Conservation (phyloP, 2,888 invertebrate genomes). For the Emesis russula region DNA sequence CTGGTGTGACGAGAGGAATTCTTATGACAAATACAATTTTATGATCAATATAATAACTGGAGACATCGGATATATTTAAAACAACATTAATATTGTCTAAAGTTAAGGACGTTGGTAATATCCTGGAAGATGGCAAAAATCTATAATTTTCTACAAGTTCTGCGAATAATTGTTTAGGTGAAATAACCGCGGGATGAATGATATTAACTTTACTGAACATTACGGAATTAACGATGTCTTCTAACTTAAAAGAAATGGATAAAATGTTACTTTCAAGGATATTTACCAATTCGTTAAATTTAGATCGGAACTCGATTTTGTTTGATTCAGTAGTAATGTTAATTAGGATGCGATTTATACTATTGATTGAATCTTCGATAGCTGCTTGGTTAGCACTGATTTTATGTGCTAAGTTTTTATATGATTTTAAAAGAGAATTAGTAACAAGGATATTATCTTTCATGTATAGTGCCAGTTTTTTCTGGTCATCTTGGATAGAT, state of each 20-base stretch:
- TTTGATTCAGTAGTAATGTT: no score
- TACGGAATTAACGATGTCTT: background rate
- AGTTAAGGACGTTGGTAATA: background rate
- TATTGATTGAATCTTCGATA: background rate
- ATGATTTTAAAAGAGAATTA: background rate
- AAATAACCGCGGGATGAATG: no score
- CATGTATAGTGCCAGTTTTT: no score
- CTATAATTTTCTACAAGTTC: background rate
- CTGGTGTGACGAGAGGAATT: no score
- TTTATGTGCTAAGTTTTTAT: background rate
- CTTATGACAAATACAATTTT: background rate
- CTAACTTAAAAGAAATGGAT: slow-evolving; percentile 6
- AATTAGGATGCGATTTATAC: no score
- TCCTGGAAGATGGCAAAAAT: background rate
- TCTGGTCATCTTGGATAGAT: no score
- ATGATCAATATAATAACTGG: background rate
- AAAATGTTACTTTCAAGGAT: background rate
- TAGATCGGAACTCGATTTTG: no score
- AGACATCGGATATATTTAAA: background rate
- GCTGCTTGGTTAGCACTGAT: background rate
- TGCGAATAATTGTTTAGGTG: background rate
- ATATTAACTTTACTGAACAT: no score
- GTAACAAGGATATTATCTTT: no score
- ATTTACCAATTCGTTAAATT: background rate
- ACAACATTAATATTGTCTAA: background rate